Evolutionary conservation across 2,888 invertebrate genomes (phyloP).

Genomic region (Plagiodera versicolora): DNA sequence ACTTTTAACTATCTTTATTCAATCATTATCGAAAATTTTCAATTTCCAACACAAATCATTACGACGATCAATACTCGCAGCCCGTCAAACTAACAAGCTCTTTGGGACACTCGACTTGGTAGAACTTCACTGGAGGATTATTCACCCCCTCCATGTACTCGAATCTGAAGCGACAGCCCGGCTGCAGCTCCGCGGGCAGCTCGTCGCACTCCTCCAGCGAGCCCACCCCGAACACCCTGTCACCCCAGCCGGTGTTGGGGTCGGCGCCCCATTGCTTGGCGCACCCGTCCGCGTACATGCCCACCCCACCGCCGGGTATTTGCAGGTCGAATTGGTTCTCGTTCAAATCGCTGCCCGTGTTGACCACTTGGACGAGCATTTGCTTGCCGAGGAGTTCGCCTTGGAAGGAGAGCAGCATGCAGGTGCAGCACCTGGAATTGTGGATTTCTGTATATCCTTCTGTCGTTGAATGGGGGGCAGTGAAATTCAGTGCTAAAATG

Average conservation of each 20-base stretch:
- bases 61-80: neutral
- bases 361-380: slow-evolving; percentile 20
- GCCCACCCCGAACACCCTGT: neutral
- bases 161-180: slow-evolving; percentile 28
- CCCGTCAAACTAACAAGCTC: too few relatives aligned
- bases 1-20: too few relatives aligned
- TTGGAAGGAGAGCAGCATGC: slow-evolving; percentile 27
- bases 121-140: too few relatives aligned
- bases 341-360: slow-evolving; percentile 13
- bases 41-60: too few relatives aligned
- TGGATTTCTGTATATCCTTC: neutral
- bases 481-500: too few relatives aligned
- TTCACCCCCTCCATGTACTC: slow-evolving; percentile 23
- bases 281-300: slow-evolving; percentile 1
- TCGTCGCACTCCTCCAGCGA: slow-evolving; percentile 12
- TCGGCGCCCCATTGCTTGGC: slow-evolving; percentile 1
- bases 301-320: slow-evolving; percentile 18
- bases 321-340: slow-evolving; percentile 20
- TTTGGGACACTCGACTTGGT: too few relatives aligned
- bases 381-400: slow-evolving; percentile 23
- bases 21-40: too few relatives aligned
- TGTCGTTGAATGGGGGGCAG: too few relatives aligned
- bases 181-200: slow-evolving; percentile 23
- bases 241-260: slow-evolving; percentile 7
- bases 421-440: slow-evolving; percentile 28